Evolutionary conservation across 2,113 vertebrate species (phyloP).

Genomic region (Chrysemys picta): DNA sequence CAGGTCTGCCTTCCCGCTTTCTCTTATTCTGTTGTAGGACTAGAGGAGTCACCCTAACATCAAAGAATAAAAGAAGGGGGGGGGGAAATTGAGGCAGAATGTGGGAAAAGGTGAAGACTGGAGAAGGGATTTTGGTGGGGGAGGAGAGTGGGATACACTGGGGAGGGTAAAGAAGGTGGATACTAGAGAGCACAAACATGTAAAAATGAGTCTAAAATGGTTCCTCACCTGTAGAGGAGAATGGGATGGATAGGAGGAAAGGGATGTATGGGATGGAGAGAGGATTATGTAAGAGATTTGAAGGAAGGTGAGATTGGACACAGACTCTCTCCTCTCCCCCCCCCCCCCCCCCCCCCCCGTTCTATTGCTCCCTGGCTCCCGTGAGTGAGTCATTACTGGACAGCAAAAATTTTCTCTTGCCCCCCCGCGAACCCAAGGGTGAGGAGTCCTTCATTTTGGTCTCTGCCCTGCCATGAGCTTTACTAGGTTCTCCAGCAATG

Average conservation of each 20-base stretch:
- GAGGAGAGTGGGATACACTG: not conserved
- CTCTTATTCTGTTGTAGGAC: not conserved
- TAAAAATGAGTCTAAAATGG: not conserved
- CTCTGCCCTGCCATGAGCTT: not conserved
- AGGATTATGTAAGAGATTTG: not conserved
- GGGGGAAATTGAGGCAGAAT: not conserved
- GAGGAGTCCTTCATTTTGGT: not conserved
- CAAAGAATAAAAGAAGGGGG: not conserved
- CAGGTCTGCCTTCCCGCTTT: not conserved
- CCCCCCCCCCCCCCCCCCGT: no score
- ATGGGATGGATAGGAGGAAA: not conserved
- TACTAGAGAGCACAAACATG: not conserved
- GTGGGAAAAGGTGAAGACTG: not conserved
- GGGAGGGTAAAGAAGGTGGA: not conserved
- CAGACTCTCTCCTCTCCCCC: not conserved
- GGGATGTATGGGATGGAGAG: not conserved
- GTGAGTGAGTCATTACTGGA: not conserved
- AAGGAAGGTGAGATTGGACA: not conserved
- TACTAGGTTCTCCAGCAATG: not conserved
- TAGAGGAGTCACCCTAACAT: not conserved
- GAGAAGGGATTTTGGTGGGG: not conserved
- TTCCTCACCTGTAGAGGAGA: not conserved
- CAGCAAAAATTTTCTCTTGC: not conserved
- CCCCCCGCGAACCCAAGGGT: not conserved
- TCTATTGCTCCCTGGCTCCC: not conserved